phyloP scores from a whole-genome alignment of 2,113 vertebrate genomes.

The Phasianus colchicus region DNA sequence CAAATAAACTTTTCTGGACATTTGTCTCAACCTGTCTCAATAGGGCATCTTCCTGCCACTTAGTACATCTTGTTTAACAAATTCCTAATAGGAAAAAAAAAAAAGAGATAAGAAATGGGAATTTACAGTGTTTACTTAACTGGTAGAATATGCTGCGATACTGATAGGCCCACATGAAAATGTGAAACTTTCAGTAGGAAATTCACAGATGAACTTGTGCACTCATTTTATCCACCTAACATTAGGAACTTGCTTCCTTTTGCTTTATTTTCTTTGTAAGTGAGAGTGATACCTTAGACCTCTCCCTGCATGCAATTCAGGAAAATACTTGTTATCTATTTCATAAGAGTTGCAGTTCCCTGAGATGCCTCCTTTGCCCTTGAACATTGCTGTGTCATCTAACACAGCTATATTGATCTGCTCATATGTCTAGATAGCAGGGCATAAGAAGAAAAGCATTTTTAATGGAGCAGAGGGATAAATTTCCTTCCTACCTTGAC shows the following conservation, averaged over 20 bases:
- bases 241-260: background rate
- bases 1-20: background rate
- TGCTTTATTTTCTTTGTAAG: background rate
- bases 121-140: background rate
- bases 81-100: background rate
- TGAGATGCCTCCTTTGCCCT: background rate
- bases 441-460: background rate
- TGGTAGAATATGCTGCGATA: background rate
- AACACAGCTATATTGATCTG: fast-evolving
- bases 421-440: background rate
- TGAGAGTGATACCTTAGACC: background rate
- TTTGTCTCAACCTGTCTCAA: background rate
- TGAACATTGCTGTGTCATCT: background rate
- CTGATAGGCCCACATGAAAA: background rate
- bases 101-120: background rate
- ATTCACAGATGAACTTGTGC: background rate
- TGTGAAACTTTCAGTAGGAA: background rate
- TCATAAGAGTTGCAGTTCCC: background rate
- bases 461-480: background rate
- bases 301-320: background rate
- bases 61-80: background rate
- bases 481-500: background rate
- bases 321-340: background rate
- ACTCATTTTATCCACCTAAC: background rate
- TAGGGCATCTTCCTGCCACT: background rate